phyloP scores from a whole-genome alignment of 2,888 invertebrate species.

The Macropis europaea region DNA sequence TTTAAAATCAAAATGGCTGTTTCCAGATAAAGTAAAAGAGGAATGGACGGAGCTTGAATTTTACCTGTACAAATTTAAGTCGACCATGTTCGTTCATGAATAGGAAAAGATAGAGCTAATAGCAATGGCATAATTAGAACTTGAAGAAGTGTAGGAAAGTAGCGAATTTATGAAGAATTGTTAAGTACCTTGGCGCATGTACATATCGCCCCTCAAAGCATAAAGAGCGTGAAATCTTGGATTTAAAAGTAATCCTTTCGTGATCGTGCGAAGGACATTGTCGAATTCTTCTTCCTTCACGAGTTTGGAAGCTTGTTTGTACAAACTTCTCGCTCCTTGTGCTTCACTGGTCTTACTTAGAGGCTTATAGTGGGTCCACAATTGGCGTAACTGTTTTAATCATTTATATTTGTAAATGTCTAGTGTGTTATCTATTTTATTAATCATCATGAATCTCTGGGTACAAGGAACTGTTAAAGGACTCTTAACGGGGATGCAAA shows the following conservation, averaged over 20 bases:
- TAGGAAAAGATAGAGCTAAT: too few relatives aligned
- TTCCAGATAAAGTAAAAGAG: too few relatives aligned
- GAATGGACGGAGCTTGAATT: too few relatives aligned
- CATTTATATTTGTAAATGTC: not conserved
- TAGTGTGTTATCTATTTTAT: not conserved
- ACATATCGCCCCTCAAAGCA: constrained; percentile 53
- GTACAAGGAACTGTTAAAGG: not conserved
- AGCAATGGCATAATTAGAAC: too few relatives aligned
- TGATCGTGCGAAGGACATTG: constrained; percentile 25
- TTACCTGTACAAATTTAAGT: too few relatives aligned
- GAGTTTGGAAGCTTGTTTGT: constrained; percentile 24
- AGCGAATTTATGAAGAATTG: too few relatives aligned
- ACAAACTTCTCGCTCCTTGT: constrained; percentile 14
- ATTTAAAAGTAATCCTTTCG: constrained; percentile 50
- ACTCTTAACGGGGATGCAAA: not conserved
- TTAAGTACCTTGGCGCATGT: constrained; percentile 43
- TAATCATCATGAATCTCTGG: not conserved
- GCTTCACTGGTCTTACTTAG: constrained; percentile 10
- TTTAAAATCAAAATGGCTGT: too few relatives aligned
- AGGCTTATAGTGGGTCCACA: constrained; percentile 26
- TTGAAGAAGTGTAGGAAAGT: too few relatives aligned
- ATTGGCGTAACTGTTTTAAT: constrained; percentile 16
- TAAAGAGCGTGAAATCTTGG: constrained; percentile 52
- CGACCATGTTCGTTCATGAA: too few relatives aligned
- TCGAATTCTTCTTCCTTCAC: constrained; percentile 12